These are phyloP conservation scores for Leptopilina clavipes DNA, from an alignment of 1,140 invertebrate genomes.

Conservation along the genomic window DNA sequence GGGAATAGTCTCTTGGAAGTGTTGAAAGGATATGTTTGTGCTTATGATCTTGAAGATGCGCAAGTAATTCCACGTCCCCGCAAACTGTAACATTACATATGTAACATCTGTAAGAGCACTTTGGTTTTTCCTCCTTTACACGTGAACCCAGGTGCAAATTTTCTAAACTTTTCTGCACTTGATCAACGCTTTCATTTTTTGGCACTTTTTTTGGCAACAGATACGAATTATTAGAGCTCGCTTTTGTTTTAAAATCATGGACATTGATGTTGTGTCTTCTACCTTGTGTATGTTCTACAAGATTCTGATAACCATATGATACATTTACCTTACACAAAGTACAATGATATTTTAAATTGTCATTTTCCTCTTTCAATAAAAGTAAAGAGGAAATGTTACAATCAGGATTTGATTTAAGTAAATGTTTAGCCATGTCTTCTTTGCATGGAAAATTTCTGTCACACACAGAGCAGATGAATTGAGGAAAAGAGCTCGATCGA, in stretches of 20 bases:
- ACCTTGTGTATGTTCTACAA: not conserved
- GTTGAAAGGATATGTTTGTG: slow-evolving; percentile 18
- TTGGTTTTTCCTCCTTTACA: not conserved
- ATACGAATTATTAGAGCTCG: not conserved
- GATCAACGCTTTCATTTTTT: not conserved
- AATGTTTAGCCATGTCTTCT: not conserved
- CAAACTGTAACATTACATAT: slow-evolving; percentile 1
- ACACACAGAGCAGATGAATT: not conserved
- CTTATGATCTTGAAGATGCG: slow-evolving; percentile 2
- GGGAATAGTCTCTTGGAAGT: not conserved
- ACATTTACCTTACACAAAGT: not conserved
- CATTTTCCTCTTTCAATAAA: not conserved
- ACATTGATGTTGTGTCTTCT: not conserved
- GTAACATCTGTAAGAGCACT: slow-evolving; percentile 33
- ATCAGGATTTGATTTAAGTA: not conserved
- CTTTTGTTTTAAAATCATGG: not conserved
- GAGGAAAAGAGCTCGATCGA: not conserved
- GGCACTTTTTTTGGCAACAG: not conserved
- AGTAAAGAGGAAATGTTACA: not conserved
- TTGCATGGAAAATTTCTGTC: not conserved
- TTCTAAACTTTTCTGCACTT: not conserved
- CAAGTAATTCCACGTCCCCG: not conserved
- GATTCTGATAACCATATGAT: not conserved
- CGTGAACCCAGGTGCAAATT: not conserved
- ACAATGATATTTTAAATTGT: not conserved